Evolutionary conservation across 2,113 vertebrate species (phyloP).

Genomic region (Rhinogobius similis): DNA sequence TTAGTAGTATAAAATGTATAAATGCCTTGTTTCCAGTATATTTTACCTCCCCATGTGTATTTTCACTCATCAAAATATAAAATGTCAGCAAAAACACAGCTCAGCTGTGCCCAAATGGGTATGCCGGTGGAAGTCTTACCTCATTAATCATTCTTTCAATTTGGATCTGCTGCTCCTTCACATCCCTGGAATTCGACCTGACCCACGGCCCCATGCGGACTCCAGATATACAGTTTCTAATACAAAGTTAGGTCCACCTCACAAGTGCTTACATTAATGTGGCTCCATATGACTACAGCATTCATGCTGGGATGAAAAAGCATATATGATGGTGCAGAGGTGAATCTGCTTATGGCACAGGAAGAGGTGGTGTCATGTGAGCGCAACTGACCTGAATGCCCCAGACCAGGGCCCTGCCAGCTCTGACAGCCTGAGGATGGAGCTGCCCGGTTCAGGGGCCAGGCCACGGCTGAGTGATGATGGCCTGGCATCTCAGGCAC

Average conservation of each 20-base stretch:
- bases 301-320: conserved; percentile 30
- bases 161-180: conserved; percentile 34
- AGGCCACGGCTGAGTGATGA: conserved; percentile 59
- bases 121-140: conserved; percentile 54
- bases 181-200: conserved; percentile 47
- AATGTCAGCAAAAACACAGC: neutral
- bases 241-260: neutral
- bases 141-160: conserved; percentile 55
- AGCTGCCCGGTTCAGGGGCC: conserved; percentile 16
- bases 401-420: conserved; percentile 52
- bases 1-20: too few species aligned
- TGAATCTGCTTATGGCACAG: conserved; percentile 21
- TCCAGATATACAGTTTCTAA: neutral
- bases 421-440: conserved; percentile 66
- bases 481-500: conserved; percentile 39
- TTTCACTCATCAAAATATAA: neutral
- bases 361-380: conserved; percentile 24
- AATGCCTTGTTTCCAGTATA: too few species aligned
- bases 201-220: conserved; percentile 61
- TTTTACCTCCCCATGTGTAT: neutral
- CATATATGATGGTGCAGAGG: conserved; percentile 13
- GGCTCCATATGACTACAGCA: neutral
- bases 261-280: conserved; percentile 13
- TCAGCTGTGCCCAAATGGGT: conserved; percentile 2
- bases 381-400: conserved; percentile 63